Evolutionary conservation across 2,797 vertebrate genomes (phyloP).

Genomic region (Apogon talboti): DNA sequence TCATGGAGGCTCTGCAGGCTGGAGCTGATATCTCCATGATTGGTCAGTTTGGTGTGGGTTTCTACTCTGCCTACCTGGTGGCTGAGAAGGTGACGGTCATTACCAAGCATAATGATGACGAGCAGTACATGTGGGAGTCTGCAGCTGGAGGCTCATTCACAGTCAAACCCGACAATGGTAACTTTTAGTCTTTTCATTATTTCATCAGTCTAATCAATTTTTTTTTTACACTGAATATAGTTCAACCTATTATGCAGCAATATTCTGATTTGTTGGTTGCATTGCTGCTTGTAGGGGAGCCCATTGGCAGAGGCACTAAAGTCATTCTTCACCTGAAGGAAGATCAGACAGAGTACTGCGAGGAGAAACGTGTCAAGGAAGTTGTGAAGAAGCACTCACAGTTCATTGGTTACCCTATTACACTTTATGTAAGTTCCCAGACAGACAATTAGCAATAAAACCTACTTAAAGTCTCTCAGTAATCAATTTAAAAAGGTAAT

Average conservation of each 20-base stretch:
- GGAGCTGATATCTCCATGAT: slow-evolving; percentile 85
- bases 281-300: slow-evolving; percentile 79
- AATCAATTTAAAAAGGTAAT: slow-evolving; percentile 1
- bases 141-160: slow-evolving; percentile 84
- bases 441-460: background rate
- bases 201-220: background rate
- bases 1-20: slow-evolving; percentile 85
- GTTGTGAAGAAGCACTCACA: slow-evolving; percentile 97
- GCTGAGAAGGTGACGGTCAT: slow-evolving; percentile 83
- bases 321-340: slow-evolving; percentile 94
- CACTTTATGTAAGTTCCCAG: slow-evolving; percentile 89
- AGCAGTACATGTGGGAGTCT: slow-evolving; percentile 86
- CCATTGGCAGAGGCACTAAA: slow-evolving; percentile 92
- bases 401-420: slow-evolving; percentile 97
- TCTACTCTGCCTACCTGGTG: slow-evolving; percentile 85
- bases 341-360: slow-evolving; percentile 93
- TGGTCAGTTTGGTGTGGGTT: slow-evolving; percentile 85
- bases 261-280: slow-evolving; percentile 15
- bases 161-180: slow-evolving; percentile 72
- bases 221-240: background rate
- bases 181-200: slow-evolving; percentile 5
- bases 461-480: background rate
- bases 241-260: background rate
- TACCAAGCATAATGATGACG: slow-evolving; percentile 86
- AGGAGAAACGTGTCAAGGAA: slow-evolving; percentile 92